phyloP scores from a whole-genome alignment of 2,113 vertebrate genomes.

The Telmatochromis sp. region DNA sequence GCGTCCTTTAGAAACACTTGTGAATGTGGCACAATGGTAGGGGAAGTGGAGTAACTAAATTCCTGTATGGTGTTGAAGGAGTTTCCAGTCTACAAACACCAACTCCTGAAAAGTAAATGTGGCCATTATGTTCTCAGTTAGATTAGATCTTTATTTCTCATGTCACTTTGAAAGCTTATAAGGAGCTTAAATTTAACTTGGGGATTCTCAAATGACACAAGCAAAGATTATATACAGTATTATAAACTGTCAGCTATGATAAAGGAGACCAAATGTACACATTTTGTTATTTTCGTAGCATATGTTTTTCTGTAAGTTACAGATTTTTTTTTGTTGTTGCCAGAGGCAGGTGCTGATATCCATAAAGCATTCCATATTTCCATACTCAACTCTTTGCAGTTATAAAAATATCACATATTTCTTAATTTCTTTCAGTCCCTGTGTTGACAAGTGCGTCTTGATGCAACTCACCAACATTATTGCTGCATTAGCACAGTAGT shows the following conservation, averaged over 20 bases:
- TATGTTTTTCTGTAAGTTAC: slow-evolving; percentile 66
- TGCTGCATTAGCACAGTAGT: slow-evolving; percentile 77
- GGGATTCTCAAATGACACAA: slow-evolving; percentile 72
- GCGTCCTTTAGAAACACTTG: not conserved
- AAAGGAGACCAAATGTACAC: slow-evolving; percentile 75
- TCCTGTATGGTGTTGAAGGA: not conserved
- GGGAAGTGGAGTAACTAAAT: not conserved
- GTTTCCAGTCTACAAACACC: not conserved
- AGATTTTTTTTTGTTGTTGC: slow-evolving; percentile 44
- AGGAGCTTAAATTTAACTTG: slow-evolving; percentile 70
- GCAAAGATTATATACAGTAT: slow-evolving; percentile 75
- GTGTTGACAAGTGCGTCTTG: slow-evolving; percentile 52
- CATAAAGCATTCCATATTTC: slow-evolving; percentile 68
- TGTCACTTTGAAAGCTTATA: slow-evolving; percentile 75
- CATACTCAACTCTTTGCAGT: slow-evolving; percentile 64
- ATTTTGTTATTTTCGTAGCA: slow-evolving; percentile 63
- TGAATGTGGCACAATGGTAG: not conserved
- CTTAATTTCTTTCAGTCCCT: slow-evolving; percentile 60
- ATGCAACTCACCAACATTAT: slow-evolving; percentile 67
- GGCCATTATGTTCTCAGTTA: slow-evolving; percentile 20
- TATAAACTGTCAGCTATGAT: slow-evolving; percentile 74
- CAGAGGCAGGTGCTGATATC: slow-evolving; percentile 59
- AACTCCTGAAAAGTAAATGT: not conserved
- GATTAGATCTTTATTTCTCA: slow-evolving; percentile 76
- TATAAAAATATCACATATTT: slow-evolving; percentile 64